Evolutionary conservation across 2,888 invertebrate species (phyloP).

Genomic region (Lissocephala sabroskyi): DNA sequence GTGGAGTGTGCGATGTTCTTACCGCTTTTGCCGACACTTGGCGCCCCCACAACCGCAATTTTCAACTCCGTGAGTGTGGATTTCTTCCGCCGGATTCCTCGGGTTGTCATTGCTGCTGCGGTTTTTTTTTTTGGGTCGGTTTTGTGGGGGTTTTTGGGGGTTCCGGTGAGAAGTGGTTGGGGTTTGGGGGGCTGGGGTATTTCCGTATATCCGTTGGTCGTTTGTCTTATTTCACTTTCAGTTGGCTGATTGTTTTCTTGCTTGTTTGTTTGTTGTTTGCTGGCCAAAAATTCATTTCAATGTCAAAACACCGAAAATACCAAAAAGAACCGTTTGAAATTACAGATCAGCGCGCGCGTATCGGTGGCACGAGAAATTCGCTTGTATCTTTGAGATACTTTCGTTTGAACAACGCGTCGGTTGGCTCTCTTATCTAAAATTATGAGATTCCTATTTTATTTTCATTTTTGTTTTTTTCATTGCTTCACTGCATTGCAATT

Average conservation of each 20-base stretch:
- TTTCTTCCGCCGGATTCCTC: slow-evolving; percentile 90
- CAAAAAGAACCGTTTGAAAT: slow-evolving; percentile 40
- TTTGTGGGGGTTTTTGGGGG: too few species aligned
- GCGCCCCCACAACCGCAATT: slow-evolving; percentile 91
- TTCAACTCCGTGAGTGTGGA: slow-evolving; percentile 92
- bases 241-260: slow-evolving; percentile 18
- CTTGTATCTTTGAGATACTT: slow-evolving; percentile 19
- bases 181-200: too few species aligned
- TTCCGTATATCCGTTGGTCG: too few species aligned
- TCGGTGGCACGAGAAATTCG: too few species aligned
- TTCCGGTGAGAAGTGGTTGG: too few species aligned
- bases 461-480: neutral
- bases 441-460: slow-evolving; percentile 26
- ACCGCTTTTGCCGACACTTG: slow-evolving; percentile 95
- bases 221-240: slow-evolving; percentile 1
- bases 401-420: slow-evolving; percentile 2
- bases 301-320: slow-evolving; percentile 54
- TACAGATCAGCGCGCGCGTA: slow-evolving; percentile 37
- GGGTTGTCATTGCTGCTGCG: slow-evolving; percentile 85
- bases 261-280: slow-evolving; percentile 18
- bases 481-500: slow-evolving; percentile 20
- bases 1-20: slow-evolving; percentile 41
- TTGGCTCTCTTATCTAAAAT: too few species aligned
- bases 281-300: slow-evolving; percentile 22
- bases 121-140: too few species aligned